Percentiles rank a stretch among this genome's conserved stretches.
phyloP scores from a whole-genome alignment of 2,797 vertebrate genomes.

The Esox lucius region DNA sequence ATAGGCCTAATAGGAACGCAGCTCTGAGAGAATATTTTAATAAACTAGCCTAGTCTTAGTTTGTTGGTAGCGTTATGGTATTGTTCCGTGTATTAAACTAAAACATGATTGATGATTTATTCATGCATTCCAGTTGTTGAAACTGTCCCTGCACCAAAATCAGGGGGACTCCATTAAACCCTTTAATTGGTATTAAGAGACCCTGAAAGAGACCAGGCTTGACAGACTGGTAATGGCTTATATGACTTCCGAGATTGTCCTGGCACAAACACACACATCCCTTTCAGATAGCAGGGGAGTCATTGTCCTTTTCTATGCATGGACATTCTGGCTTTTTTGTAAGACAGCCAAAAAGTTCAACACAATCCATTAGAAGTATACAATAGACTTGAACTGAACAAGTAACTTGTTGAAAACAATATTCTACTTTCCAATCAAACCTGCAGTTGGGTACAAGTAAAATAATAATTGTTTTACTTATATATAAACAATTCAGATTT shows the following conservation, averaged over 20 bases:
- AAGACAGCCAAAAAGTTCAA: slow-evolving; percentile 75
- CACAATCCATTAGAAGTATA: slow-evolving; percentile 69
- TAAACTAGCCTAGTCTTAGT: background rate
- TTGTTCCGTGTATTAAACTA: slow-evolving; percentile 50
- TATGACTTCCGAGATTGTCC: slow-evolving; percentile 74
- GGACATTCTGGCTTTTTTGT: slow-evolving; percentile 70
- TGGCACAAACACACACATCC: slow-evolving; percentile 69
- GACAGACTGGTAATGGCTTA: slow-evolving; percentile 80
- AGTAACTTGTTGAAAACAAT: slow-evolving; percentile 24
- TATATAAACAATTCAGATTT: too few species aligned
- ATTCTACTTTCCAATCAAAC: background rate
- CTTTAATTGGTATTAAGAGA: slow-evolving; percentile 74
- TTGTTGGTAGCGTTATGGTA: background rate
- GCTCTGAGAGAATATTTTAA: background rate
- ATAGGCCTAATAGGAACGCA: background rate
- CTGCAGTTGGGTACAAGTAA: background rate
- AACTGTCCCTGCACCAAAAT: slow-evolving; percentile 28
- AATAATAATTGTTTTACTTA: background rate
- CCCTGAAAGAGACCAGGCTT: slow-evolving; percentile 69
- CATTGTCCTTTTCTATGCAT: slow-evolving; percentile 73
- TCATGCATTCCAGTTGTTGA: background rate
- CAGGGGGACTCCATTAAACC: slow-evolving; percentile 54
- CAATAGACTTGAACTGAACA: slow-evolving; percentile 69
- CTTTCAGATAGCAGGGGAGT: slow-evolving; percentile 63
- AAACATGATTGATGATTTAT: slow-evolving; percentile 8